Evolutionary conservation across 1,140 invertebrate species (phyloP).

Genomic region (Apis cerana): DNA sequence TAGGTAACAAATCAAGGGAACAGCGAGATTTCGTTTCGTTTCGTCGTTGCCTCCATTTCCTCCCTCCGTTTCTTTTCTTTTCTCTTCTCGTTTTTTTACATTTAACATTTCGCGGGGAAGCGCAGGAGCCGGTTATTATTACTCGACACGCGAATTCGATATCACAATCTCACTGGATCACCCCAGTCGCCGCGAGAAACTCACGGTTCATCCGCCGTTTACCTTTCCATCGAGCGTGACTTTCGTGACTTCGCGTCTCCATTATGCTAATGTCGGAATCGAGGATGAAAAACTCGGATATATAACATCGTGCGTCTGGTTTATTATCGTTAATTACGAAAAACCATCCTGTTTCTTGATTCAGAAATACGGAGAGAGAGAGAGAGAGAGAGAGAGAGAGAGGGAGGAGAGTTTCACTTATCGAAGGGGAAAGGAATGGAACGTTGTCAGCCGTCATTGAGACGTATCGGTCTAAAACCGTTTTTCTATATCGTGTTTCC

Average conservation of each 20-base stretch:
- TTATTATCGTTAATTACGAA: background rate
- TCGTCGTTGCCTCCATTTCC: background rate
- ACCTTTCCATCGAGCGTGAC: background rate
- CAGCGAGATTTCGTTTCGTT: too few relatives aligned
- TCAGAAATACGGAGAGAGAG: background rate
- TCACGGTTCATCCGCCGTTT: background rate
- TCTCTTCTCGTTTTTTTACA: background rate
- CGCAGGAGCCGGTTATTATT: constrained; percentile 20
- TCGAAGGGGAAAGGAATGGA: background rate
- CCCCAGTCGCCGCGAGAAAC: background rate
- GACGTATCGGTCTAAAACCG: background rate
- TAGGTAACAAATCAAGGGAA: background rate
- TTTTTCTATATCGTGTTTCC: background rate
- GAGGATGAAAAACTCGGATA: background rate
- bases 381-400: too few relatives aligned
- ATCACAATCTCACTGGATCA: constrained; percentile 1
- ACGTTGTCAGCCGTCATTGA: background rate
- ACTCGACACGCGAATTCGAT: constrained; percentile 21
- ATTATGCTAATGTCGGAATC: constrained; percentile 18
- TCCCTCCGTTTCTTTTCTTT: background rate
- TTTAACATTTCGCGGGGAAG: background rate
- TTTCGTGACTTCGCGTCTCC: background rate
- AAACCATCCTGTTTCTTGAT: background rate
- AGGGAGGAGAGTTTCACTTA: background rate
- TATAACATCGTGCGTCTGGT: background rate